Evolutionary conservation across 2,888 invertebrate genomes (phyloP).

Genomic region (Lacanobia oleracea): DNA sequence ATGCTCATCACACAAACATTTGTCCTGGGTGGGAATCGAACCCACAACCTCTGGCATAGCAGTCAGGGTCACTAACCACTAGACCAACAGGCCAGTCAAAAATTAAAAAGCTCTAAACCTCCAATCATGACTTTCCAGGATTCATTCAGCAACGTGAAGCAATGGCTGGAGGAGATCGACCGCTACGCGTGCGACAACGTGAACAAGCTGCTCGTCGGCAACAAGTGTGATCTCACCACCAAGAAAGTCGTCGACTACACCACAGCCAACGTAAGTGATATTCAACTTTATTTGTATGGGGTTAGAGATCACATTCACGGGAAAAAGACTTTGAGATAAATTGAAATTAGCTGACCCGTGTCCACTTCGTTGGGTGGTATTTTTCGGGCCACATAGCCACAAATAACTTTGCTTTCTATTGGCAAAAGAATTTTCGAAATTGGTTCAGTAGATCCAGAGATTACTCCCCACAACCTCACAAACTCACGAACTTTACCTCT

Average conservation of each 20-base stretch:
- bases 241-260: conserved; percentile 99
- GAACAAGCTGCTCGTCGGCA: conserved; percentile 99
- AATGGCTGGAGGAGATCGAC: conserved; percentile 99
- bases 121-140: conserved; percentile 91
- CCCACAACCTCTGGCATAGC: no score
- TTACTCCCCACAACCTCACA: no score
- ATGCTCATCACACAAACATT: no score
- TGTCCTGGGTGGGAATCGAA: no score
- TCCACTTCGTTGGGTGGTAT: no score
- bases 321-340: background rate
- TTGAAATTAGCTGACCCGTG: background rate
- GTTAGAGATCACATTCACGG: background rate
- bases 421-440: no score
- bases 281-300: background rate
- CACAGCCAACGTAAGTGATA: conserved; percentile 96
- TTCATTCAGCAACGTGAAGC: conserved; percentile 99
- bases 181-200: conserved; percentile 99
- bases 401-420: no score
- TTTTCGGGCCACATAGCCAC: no score
- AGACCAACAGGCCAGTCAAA: no score
- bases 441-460: no score
- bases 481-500: no score
- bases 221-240: conserved; percentile 99
- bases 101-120: background rate
- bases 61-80: no score